Evolutionary conservation across 2,888 invertebrate species (phyloP).

Genomic region (Drosophila niveifrons): DNA sequence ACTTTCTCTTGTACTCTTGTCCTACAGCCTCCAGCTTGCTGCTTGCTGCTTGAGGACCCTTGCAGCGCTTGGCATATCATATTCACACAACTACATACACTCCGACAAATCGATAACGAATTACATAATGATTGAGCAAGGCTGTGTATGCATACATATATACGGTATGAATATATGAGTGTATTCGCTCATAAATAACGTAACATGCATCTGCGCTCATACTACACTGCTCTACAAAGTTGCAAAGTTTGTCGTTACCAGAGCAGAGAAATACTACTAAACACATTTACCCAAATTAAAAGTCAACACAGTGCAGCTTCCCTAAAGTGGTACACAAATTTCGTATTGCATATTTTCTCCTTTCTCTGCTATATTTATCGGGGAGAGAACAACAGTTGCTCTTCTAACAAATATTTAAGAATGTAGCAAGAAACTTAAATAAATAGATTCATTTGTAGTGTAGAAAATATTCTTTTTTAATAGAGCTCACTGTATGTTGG

Average conservation of each 20-base stretch:
- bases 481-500: background rate
- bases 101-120: slow-evolving; percentile 14
- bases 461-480: background rate
- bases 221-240: slow-evolving; percentile 18
- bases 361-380: background rate
- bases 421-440: background rate
- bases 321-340: background rate
- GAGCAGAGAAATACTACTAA: slow-evolving; percentile 2
- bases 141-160: background rate
- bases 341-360: background rate
- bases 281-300: slow-evolving; percentile 9
- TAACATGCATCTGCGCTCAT: slow-evolving; percentile 13
- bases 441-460: slow-evolving; percentile 1
- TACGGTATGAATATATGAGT: slow-evolving; percentile 1
- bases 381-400: background rate
- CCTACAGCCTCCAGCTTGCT: background rate
- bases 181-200: slow-evolving; percentile 3
- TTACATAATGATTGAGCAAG: slow-evolving; percentile 23
- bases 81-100: slow-evolving; percentile 2
- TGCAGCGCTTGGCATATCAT: background rate
- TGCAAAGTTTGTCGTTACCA: slow-evolving; percentile 6
- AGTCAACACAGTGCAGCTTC: slow-evolving; percentile 11
- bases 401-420: background rate
- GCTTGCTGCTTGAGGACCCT: slow-evolving; percentile 1
- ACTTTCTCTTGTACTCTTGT: slow-evolving; percentile 12